Percentiles rank a stretch among this genome's conserved stretches.
These are phyloP conservation scores for Triplophysa yarkandensis DNA, from an alignment of 2,797 vertebrate genomes.

Conservation along the genomic window DNA sequence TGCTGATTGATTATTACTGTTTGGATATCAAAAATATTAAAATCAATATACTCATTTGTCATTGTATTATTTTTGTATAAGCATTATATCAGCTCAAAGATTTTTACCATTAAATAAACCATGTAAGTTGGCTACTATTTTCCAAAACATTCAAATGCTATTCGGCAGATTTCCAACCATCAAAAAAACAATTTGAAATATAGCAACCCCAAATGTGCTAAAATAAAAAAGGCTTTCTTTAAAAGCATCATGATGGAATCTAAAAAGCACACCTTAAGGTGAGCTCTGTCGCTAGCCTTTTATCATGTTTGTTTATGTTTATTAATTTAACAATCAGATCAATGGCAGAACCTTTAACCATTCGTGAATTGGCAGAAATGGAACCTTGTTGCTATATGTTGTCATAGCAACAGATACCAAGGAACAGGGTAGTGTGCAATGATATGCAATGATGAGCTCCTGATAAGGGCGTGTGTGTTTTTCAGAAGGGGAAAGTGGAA, in stretches of 20 bases:
- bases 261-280: too few species aligned
- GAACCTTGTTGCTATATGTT: slow-evolving; percentile 32
- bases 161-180: too few species aligned
- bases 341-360: slow-evolving; percentile 27
- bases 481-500: slow-evolving; percentile 2
- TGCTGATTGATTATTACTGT: neutral
- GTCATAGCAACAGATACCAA: slow-evolving; percentile 38
- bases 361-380: slow-evolving; percentile 13
- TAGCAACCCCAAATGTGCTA: too few species aligned
- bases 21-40: neutral
- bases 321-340: slow-evolving; percentile 5
- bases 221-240: too few species aligned
- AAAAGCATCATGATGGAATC: neutral
- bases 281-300: slow-evolving; percentile 13
- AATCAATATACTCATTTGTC: neutral
- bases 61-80: neutral
- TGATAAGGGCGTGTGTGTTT: slow-evolving; percentile 35
- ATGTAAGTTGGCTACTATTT: too few species aligned
- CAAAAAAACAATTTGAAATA: too few species aligned
- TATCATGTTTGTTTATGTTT: slow-evolving; percentile 16
- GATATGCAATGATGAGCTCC: slow-evolving; percentile 47
- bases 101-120: neutral
- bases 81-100: neutral
- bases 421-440: slow-evolving; percentile 18
- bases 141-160: too few species aligned